Base-by-base conservation (phyloP, 1,140 invertebrate species). In the Zaprionus taronus region DNA sequence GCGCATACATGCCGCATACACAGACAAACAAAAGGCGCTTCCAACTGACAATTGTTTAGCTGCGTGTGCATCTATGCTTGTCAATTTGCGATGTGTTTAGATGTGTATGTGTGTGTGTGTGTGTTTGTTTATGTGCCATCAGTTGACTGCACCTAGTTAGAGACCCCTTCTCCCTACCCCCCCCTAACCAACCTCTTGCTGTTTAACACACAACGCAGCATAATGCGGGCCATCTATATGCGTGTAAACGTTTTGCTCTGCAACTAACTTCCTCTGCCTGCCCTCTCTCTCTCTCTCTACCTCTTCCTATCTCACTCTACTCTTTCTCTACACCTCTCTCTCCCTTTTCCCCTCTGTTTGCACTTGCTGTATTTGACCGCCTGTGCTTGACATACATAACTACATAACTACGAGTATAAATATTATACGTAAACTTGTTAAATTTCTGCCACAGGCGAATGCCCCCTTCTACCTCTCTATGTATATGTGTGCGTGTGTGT, bases 161-260 rank as follows among this genome's bases (percentile, higher is more conserved):
- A 63, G 73, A 67, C 64, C 31, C 9, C 60, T 34, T 34, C 14
- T 2, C 1, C n/a, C 17, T 51, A 28, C 11, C 0, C 17, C 34
- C 17, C 53, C 28, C 17, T 26, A 1, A 1, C 20, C 47, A 9
- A 1, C n/a, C 24, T 6, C 14, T 15, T 14, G 4, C 24, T 38
- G 1, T 55, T 12, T 17, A 47, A 47, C n/a, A 47, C n/a, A 9
- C 41, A 47, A 47, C 41, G 41, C 41, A 17, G 41, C 72, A 80
- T 89, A 85, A 89, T 89, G 85, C 85, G 86, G 85, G 85, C 81
- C 85, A 89, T 89, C 85, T 89, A 80, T 90, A 89, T 89, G 84
- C 84, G 79, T 81, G 76, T 81, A 83, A 79, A 72, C 83, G 81
- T 75, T 17, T 77, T 72, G 70, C 61, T 67, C 51, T 67, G 41